Conservation (phyloP, 2,888 invertebrate genomes). For the Sarcophaga caerulescens region DNA sequence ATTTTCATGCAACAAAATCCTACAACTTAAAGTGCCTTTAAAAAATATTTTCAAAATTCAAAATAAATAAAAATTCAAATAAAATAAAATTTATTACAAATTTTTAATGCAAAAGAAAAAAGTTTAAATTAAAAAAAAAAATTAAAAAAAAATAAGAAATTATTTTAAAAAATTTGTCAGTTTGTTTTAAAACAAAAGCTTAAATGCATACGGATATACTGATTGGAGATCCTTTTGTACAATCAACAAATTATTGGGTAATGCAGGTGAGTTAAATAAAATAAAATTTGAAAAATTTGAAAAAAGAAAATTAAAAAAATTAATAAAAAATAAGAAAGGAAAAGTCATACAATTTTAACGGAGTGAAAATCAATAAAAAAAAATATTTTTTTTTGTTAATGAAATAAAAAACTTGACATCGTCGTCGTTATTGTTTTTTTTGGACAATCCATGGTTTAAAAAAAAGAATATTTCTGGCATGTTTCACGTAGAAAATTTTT, state of each 20-base stretch:
- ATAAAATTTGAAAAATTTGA: neutral
- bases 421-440: too few relatives aligned
- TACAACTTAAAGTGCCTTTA: neutral
- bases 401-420: too few relatives aligned
- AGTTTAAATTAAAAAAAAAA: conserved; percentile 4
- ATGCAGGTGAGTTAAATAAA: conserved; percentile 79
- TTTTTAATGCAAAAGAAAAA: neutral
- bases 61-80: conserved; percentile 5
- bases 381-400: too few relatives aligned
- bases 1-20: neutral
- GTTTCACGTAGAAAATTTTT: too few relatives aligned
- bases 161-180: conserved; percentile 18
- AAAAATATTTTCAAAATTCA: neutral
- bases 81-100: neutral
- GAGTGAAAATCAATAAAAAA: too few relatives aligned
- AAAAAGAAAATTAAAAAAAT: neutral
- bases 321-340: too few relatives aligned
- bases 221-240: conserved; percentile 81
- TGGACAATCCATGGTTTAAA: too few relatives aligned
- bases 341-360: too few relatives aligned
- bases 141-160: conserved; percentile 12
- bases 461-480: too few relatives aligned
- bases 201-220: conserved; percentile 82
- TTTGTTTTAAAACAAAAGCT: conserved; percentile 50
- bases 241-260: conserved; percentile 81